Percentiles rank a stretch among this genome's conserved stretches.
Conservation (phyloP, 2,888 invertebrate species). For the Horisme vitalbata region DNA sequence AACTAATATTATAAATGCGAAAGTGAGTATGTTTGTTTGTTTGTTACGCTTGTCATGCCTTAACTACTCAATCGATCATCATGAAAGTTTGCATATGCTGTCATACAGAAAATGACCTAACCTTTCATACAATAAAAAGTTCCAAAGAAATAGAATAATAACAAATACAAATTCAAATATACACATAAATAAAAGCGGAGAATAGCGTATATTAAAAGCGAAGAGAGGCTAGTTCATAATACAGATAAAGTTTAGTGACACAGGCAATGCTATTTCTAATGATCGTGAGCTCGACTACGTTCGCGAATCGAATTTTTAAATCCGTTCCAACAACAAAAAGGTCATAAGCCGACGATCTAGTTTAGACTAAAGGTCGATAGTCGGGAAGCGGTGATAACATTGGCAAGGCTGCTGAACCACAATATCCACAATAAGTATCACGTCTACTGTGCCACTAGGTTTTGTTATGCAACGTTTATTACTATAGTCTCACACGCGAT, state of each 20-base stretch:
- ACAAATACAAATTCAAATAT: no score
- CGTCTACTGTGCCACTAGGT: not conserved
- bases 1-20: no score
- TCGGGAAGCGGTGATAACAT: conserved; percentile 72
- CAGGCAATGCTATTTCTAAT: conserved; percentile 12
- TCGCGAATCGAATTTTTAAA: conserved; percentile 67
- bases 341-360: conserved; percentile 78
- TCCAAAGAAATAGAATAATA: no score
- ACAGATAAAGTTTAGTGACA: not conserved
- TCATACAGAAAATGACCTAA: no score
- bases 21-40: no score
- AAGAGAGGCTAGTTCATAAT: not conserved
- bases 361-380: conserved; percentile 49
- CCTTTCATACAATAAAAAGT: no score
- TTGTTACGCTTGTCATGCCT: no score
- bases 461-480: conserved; percentile 17
- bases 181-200: no score
- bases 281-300: conserved; percentile 40
- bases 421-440: not conserved
- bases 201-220: no score
- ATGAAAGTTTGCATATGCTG: no score
- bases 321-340: conserved; percentile 73
- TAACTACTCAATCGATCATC: no score
- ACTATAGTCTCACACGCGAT: conserved; percentile 20
- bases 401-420: conserved; percentile 61